Conservation (phyloP, 2,113 vertebrate genomes). For the Tragulus kanchil region DNA sequence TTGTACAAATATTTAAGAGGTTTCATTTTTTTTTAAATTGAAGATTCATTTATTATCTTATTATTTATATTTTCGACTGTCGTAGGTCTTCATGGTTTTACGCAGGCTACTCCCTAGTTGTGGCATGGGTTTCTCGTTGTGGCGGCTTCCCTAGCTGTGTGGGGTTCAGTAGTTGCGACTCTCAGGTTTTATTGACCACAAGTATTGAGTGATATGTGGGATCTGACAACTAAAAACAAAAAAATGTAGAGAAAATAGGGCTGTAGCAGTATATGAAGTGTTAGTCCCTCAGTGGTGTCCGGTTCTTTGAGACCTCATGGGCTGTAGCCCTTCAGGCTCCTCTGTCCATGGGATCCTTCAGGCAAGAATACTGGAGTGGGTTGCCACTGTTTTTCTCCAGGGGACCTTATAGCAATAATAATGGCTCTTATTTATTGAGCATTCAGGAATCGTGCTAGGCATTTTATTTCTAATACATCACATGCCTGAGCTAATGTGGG, state of each 20-base stretch:
- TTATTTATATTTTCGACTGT: neutral
- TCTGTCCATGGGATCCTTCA: neutral
- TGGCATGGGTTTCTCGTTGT: neutral
- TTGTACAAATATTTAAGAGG: conserved; percentile 25
- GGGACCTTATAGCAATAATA: neutral
- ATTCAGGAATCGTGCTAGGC: neutral
- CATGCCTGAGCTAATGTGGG: neutral
- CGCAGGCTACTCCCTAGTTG: neutral
- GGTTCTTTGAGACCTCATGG: neutral
- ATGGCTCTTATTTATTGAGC: neutral
- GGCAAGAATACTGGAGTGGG: neutral
- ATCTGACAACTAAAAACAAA: conserved; percentile 11
- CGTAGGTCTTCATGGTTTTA: neutral
- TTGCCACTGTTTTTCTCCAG: neutral
- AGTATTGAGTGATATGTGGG: neutral
- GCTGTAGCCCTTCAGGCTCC: neutral
- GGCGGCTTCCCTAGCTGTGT: neutral
- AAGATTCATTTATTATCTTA: no score
- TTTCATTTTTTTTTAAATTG: neutral
- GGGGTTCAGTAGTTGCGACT: neutral
- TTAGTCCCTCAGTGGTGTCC: neutral
- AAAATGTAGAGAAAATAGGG: neutral
- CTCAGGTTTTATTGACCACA: conserved; percentile 32
- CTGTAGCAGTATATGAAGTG: neutral
- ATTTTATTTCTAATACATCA: conserved; percentile 37